A percentile compares a stretch with the other conserved stretches of the same genome.
phyloP scores from a whole-genome alignment of 2,113 vertebrate species.

The Genyomyrus donnyi region DNA sequence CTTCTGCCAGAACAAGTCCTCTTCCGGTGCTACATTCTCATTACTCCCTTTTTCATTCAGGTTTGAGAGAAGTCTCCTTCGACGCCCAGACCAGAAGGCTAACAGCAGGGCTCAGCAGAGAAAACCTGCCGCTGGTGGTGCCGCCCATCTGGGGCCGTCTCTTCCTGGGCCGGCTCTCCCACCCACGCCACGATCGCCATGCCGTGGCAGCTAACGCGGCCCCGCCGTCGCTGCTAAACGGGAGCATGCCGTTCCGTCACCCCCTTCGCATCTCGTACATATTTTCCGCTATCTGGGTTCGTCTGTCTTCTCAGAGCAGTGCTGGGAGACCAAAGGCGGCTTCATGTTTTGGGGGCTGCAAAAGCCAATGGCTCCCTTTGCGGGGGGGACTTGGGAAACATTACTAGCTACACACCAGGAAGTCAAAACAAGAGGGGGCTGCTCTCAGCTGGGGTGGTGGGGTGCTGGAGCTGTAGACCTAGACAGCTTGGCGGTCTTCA shows the following conservation, averaged over 20 bases:
- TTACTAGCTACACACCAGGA: background rate
- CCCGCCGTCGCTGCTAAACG: background rate
- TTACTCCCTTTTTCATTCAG: background rate
- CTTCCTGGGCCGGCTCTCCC: background rate
- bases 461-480: background rate
- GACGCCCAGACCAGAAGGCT: background rate
- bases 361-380: background rate
- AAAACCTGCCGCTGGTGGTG: background rate
- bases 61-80: background rate
- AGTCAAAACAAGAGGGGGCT: background rate
- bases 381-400: background rate
- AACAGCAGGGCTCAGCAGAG: background rate
- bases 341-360: background rate
- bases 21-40: background rate
- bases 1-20: background rate
- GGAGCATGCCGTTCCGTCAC: background rate
- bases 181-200: background rate
- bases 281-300: background rate
- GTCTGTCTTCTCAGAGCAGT: background rate
- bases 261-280: background rate
- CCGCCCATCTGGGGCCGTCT: background rate
- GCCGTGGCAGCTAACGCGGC: background rate
- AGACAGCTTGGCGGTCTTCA: background rate
- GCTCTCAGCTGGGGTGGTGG: background rate
- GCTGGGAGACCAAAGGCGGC: background rate